phyloP scores from a whole-genome alignment of 2,797 vertebrate species.

The Ceryle rudis region DNA sequence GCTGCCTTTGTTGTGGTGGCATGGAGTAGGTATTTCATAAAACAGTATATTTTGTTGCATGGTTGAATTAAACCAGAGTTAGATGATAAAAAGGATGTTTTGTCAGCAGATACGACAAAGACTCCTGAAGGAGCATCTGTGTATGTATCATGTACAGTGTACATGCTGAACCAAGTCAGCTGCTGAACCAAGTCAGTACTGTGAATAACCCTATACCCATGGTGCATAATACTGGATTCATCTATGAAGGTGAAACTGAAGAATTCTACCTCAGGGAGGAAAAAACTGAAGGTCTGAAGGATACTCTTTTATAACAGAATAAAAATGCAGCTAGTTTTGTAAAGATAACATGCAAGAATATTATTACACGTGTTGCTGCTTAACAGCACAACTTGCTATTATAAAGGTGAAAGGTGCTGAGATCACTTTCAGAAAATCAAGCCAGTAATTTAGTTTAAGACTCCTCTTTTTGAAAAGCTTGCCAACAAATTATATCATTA shows the following conservation, averaged over 20 bases:
- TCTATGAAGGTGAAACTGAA: background rate
- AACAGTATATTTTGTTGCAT: background rate
- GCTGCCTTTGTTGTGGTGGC: accelerated
- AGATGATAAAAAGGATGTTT: background rate
- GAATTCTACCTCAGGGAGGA: background rate
- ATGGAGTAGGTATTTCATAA: background rate
- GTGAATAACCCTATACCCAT: background rate
- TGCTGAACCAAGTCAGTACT: background rate
- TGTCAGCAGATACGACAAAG: background rate
- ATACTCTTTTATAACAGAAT: background rate
- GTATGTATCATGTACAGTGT: no score
- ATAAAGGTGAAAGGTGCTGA: background rate
- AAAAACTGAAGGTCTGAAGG: background rate
- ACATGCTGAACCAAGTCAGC: no score
- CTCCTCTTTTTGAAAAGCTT: background rate
- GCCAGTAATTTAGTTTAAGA: background rate
- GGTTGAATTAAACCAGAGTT: background rate
- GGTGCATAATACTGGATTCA: background rate
- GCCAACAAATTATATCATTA: background rate
- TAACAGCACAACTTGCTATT: background rate
- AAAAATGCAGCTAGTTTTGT: background rate
- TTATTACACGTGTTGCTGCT: background rate
- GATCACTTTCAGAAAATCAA: background rate
- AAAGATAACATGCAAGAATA: background rate
- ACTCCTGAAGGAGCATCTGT: background rate